A percentile compares a stretch with the other conserved stretches of the same genome.
These are phyloP conservation scores for Meloidogyne chitwoodi DNA, from an alignment of 1,140 invertebrate genomes.

Conservation along the genomic window DNA sequence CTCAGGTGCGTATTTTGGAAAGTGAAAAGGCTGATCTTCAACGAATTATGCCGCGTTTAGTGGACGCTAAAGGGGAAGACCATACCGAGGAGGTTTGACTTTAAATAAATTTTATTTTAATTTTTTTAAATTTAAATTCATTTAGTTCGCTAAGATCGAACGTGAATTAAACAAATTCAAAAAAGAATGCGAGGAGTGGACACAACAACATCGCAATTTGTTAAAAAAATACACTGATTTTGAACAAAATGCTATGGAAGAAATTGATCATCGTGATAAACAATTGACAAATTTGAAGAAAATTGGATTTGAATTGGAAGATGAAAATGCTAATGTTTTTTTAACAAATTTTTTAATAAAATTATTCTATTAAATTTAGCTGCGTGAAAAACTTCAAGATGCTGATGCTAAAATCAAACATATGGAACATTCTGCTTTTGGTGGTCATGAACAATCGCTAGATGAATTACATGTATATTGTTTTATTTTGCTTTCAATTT, in stretches of 20 bases:
- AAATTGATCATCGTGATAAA: constrained; percentile 1
- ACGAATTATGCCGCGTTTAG: not conserved
- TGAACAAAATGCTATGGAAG: not conserved
- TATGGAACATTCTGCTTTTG: not conserved
- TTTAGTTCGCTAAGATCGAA: not conserved
- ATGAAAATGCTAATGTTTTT: constrained; percentile 4
- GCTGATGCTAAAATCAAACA: not conserved
- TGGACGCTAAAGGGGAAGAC: not conserved
- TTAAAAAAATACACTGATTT: not conserved
- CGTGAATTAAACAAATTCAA: not conserved
- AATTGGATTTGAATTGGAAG: constrained; percentile 12
- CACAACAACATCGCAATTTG: not conserved
- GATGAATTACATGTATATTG: not conserved
- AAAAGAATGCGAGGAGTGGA: not conserved
- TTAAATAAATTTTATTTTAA: not conserved
- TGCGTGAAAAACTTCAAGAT: constrained; percentile 11
- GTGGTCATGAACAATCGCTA: not conserved
- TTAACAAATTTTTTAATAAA: not conserved
- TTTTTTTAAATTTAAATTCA: not conserved
- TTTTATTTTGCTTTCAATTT: too few species aligned
- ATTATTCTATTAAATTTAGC: constrained; percentile 1
- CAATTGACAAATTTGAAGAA: not conserved
- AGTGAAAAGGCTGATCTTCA: not conserved
- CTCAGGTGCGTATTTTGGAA: not conserved
- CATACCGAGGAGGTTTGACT: constrained; percentile 8